A percentile compares a stretch with the other conserved stretches of the same genome.
Evolutionary conservation across 2,797 vertebrate species (phyloP).

Genomic region (Ceryle rudis): DNA sequence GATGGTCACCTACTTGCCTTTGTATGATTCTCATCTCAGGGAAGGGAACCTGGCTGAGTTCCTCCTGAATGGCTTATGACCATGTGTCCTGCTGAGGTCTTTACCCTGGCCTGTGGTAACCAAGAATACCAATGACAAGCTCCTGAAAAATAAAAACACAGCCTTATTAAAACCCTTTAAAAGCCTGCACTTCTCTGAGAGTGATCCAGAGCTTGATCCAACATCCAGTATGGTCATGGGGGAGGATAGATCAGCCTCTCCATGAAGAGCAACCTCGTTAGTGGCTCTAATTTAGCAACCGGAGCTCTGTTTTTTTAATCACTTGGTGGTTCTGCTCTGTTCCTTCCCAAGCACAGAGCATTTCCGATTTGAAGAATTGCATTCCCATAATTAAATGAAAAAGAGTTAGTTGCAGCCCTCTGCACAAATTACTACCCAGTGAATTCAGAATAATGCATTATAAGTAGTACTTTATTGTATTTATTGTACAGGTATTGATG

Average conservation of each 20-base stretch:
- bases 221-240: not conserved
- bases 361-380: conserved; percentile 69
- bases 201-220: not conserved
- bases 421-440: conserved; percentile 71
- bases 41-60: not conserved
- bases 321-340: not conserved
- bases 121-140: accelerated
- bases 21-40: not conserved
- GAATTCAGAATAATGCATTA: conserved; percentile 70
- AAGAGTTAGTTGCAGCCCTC: conserved; percentile 67
- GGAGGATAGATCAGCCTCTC: not conserved
- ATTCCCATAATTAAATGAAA: conserved; percentile 75
- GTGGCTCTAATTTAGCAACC: not conserved
- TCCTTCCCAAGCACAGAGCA: conserved; percentile 43
- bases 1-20: not conserved
- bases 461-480: conserved; percentile 76
- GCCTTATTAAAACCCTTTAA: not conserved
- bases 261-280: not conserved
- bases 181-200: not conserved
- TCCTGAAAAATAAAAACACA: not conserved
- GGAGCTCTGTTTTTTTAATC: conserved; percentile 39
- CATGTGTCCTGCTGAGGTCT: not conserved
- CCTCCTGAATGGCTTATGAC: not conserved
- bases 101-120: not conserved
- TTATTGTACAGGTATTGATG: conserved; percentile 78